A percentile compares a stretch with the other conserved stretches of the same genome.
phyloP scores from a whole-genome alignment of 2,797 vertebrate genomes.

The Premnoplex brunnescens region DNA sequence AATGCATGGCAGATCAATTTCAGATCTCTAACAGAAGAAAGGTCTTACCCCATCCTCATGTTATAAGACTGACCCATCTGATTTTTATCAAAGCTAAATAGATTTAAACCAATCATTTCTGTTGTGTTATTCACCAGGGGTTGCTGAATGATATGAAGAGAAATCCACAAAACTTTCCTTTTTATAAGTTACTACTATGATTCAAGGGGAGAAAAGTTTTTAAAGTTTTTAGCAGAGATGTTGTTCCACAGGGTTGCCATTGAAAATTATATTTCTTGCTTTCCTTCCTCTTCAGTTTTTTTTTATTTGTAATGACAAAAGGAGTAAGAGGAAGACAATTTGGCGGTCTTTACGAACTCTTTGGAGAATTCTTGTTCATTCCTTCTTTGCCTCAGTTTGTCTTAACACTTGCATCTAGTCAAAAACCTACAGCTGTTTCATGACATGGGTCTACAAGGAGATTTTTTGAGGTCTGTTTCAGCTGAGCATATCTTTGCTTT shows the following conservation, averaged over 20 bases:
- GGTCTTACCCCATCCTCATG: not conserved
- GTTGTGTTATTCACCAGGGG: not conserved
- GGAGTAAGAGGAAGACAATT: not conserved
- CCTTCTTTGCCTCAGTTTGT: not conserved
- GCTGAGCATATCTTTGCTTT: not conserved
- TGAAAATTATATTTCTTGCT: not conserved
- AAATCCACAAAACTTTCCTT: not conserved
- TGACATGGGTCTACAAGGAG: not conserved
- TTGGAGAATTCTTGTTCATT: not conserved
- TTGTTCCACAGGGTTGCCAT: not conserved
- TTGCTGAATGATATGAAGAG: not conserved
- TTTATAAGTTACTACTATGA: not conserved
- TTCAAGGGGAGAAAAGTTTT: not conserved
- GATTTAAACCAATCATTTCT: not conserved
- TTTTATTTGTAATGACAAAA: not conserved
- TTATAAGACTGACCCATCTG: not conserved
- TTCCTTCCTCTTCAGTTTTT: not conserved
- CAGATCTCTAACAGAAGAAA: not conserved
- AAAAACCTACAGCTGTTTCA: not conserved
- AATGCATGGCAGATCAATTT: not conserved
- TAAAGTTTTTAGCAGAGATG: not conserved
- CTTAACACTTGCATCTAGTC: fast-evolving
- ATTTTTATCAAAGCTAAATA: not conserved
- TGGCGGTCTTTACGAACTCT: not conserved
- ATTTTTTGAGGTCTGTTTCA: not conserved